Percentiles rank a stretch among this genome's conserved stretches.
Conservation (phyloP, 1,140 invertebrate species). For the Solen grandis region DNA sequence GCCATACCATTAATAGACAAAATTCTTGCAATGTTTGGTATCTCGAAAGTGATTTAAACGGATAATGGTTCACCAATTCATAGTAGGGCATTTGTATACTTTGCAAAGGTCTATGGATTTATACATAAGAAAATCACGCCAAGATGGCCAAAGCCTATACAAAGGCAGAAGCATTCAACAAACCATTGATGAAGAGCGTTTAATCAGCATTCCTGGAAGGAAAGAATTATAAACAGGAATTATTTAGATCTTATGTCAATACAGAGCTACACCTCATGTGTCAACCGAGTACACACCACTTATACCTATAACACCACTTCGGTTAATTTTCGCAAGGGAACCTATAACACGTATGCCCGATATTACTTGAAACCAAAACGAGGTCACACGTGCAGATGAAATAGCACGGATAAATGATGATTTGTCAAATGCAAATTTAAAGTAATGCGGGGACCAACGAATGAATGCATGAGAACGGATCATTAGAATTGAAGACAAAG, state of each 20-base stretch:
- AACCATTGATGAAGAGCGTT: conserved; percentile 61
- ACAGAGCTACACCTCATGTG: no score
- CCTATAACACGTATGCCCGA: conserved; percentile 38
- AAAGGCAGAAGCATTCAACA: conserved; percentile 62
- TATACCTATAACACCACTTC: no score
- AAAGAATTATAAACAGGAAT: no score
- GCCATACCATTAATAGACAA: conserved; percentile 53
- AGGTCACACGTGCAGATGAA: neutral
- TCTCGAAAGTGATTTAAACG: conserved; percentile 51
- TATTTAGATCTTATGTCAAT: no score
- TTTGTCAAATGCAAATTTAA: conserved; percentile 39
- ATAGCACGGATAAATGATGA: conserved; percentile 38
- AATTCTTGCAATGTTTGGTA: conserved; percentile 50
- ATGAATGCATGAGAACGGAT: conserved; percentile 30
- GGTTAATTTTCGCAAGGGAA: conserved; percentile 57
- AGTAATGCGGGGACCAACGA: conserved; percentile 23
- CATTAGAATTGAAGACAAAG: conserved; percentile 44
- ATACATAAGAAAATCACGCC: conserved; percentile 56
- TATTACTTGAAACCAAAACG: neutral
- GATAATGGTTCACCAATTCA: conserved; percentile 65
- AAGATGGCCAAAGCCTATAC: conserved; percentile 62
- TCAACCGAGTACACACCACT: conserved; percentile 60
- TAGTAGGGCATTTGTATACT: conserved; percentile 55
- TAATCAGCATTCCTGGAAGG: conserved; percentile 52
- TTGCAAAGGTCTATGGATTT: conserved; percentile 49